Evolutionary conservation across 2,797 vertebrate genomes (phyloP), one percentile per base, ranked within the genome.

Genomic region (Rhinella marina): DNA sequence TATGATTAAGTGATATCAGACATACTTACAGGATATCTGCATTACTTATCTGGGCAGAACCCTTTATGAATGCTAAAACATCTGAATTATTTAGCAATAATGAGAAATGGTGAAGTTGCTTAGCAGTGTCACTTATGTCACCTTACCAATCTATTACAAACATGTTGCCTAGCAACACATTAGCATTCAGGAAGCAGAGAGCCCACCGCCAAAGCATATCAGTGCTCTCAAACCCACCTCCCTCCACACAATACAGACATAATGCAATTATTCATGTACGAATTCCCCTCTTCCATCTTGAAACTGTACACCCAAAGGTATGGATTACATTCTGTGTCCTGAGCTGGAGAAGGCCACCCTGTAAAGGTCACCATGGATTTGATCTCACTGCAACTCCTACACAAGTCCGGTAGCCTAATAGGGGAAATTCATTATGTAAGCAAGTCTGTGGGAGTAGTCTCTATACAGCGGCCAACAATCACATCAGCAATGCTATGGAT

Each of bases 101-200:
- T 27, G 41, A 75, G n/a, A 81, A 50, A 88, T 12, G 41, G 17
- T 41, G 70, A 70, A 12, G 41, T 50, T 75, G 11, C 21, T 41
- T 14, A 57, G 87, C 82, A 79, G 32, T 61, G 77, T 41, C 70
- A 88, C 54, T 41, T 73, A 75, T 72, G 66, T 81, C 75, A 73
- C 57, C 59, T 64, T 75, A 81, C 59, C 75, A 61, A 85, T 80
- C 50, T 77, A 9, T 50, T 27, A 77, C 54, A 61, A 66, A 75
- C 59, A 73, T 27, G 83, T 82, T 88, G 78, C 87, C 41, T 85
- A 85, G 87, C 87, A 88, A 88, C 83, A 86, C 57, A 50, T 84
- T 66, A 76, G 70, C 50, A 87, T 64, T 85, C 78, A 21, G 59
- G 84, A 85, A 81, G 66, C 64, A 85, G 56, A 79, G n/a, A 75